Base-by-base conservation (phyloP, 2,113 vertebrate species). In the Tupaia tana region DNA sequence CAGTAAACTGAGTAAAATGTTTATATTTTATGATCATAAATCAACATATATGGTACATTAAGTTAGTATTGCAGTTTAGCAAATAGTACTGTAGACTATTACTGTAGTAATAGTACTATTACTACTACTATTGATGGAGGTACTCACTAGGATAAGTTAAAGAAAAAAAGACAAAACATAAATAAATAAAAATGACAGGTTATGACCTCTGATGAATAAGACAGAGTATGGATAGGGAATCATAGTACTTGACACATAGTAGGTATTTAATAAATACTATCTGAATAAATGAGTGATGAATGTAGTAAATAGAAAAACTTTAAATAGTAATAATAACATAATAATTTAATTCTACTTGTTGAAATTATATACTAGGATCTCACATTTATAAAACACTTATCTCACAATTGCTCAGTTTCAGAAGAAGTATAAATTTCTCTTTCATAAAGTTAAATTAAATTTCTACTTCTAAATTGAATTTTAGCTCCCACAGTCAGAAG, bases 371-470 rank as follows among this genome's bases (percentile, higher is more conserved):
- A 52, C 29, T 31, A 80, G 11, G 11, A 75, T 7, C 4, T 69
- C 64, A 4, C 3, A n/a, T 31, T 81, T 75, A 56, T 29, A 59
- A 70, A 87, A 93, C 20, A 83, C 58, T 86, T 82, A 73, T 52
- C 27, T 73, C 27, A 56, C 34, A 86, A 67, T 19, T 83, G 43
- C 24, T 81, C 66, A 77, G 19, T 86, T 95, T 86, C 2, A 69
- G 34, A 16, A 83, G 24, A 92, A 90, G 8, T 82, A 13, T 64
- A 56, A 71, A 74, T 90, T 90, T 90, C 70, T 90, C 43, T 93
- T 75, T 81, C 59, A 89, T 73, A 85, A 63, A 89, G 56, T 81
- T 93, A 66, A 83, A 90, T 69, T 82, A 61, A 56, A 86, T 94
- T 69, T 77, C n/a, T 64, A 12, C 54, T 80, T 70, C 61, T 89